phyloP scores from a whole-genome alignment of 2,113 vertebrate genomes.

The Acrocephalus kingi region DNA sequence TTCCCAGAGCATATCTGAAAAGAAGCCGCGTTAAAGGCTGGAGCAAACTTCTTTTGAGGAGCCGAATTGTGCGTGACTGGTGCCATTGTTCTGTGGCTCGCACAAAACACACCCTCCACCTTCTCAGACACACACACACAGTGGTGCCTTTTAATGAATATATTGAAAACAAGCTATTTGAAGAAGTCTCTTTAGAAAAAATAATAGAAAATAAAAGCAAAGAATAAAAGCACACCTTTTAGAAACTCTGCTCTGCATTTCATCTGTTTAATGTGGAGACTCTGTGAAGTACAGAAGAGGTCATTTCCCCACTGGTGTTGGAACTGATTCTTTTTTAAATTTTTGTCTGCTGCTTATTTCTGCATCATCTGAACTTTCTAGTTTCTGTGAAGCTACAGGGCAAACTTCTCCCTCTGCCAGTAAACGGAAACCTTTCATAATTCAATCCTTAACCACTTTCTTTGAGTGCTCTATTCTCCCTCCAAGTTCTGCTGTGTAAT shows the following conservation, averaged over 20 bases:
- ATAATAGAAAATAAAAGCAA: background rate
- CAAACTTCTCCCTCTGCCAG: background rate
- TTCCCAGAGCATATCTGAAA: background rate
- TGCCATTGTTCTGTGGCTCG: background rate
- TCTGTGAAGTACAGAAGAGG: background rate
- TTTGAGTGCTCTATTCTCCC: background rate
- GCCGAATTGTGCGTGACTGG: rapidly evolving
- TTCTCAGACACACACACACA: background rate
- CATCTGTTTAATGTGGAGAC: background rate
- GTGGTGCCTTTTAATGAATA: background rate
- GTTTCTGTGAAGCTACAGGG: background rate
- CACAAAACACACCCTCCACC: background rate
- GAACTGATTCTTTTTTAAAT: background rate
- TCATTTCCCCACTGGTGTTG: background rate
- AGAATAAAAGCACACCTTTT: background rate
- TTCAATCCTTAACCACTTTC: background rate
- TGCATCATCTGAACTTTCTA: background rate
- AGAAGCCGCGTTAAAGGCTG: background rate
- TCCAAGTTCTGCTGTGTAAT: background rate
- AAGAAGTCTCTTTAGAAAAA: background rate
- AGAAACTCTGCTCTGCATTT: background rate
- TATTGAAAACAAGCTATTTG: background rate
- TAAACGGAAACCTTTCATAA: background rate
- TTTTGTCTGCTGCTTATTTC: background rate
- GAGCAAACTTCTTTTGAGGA: background rate